Percentiles rank a stretch among this genome's conserved stretches.
These are phyloP conservation scores for Urocitellus parryii DNA, from an alignment of 2,113 vertebrate genomes.

Conservation along the genomic window DNA sequence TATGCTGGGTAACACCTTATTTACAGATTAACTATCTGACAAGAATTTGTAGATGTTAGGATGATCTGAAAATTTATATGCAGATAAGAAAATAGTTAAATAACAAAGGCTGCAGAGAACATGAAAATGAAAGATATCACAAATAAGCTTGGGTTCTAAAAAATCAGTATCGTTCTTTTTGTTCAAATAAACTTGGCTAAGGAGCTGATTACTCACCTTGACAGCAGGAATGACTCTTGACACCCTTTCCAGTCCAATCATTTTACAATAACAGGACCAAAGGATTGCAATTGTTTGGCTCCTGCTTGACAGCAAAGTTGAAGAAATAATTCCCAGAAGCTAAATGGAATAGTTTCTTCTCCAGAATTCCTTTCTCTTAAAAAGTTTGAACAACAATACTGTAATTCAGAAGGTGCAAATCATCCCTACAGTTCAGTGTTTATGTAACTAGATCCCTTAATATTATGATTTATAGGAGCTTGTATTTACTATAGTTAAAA, in stretches of 20 bases:
- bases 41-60: conserved; percentile 18
- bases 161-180: neutral
- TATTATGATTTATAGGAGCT: neutral
- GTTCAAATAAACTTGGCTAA: neutral
- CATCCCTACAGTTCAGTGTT: neutral
- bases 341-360: neutral
- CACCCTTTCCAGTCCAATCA: neutral
- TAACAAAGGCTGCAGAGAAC: neutral
- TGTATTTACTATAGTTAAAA: neutral
- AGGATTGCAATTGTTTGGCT: neutral
- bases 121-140: neutral
- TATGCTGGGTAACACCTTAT: neutral
- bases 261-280: neutral
- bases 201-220: neutral
- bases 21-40: conserved; percentile 3
- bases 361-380: neutral
- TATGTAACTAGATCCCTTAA: neutral
- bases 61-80: conserved; percentile 35
- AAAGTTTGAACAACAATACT: neutral
- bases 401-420: neutral
- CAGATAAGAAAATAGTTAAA: conserved; percentile 11
- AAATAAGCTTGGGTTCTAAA: neutral
- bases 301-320: neutral
- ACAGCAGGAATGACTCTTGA: neutral
- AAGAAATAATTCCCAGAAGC: neutral